These are phyloP conservation scores for Eledone cirrhosa DNA, from an alignment of 2,888 invertebrate species.

Conservation along the genomic window DNA sequence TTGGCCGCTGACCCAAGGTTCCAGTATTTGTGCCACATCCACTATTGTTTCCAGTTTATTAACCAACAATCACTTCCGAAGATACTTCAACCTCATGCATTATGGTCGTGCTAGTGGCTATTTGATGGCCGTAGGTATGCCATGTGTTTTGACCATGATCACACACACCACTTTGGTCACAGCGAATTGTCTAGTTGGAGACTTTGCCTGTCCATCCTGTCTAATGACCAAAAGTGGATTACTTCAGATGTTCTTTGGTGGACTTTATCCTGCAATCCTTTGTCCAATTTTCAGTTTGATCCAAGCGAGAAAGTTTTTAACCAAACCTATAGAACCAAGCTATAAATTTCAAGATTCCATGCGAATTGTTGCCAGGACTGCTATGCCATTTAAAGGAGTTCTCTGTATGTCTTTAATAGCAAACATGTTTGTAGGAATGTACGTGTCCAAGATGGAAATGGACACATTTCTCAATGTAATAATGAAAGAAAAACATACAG, in stretches of 20 bases:
- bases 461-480: constrained; percentile 17
- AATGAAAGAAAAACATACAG: neutral
- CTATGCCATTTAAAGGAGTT: constrained; percentile 10
- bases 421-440: constrained; percentile 10
- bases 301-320: constrained; percentile 8
- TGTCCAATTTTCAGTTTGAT: neutral
- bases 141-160: neutral
- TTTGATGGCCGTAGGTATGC: neutral
- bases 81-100: neutral
- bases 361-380: neutral
- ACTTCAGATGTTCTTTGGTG: neutral
- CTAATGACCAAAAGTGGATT: neutral
- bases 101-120: neutral
- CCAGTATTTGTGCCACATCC: neutral
- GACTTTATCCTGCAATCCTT: neutral
- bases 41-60: neutral
- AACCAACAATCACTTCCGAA: constrained; percentile 19
- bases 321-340: neutral
- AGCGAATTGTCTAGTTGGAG: neutral
- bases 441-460: constrained; percentile 11
- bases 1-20: constrained; percentile 17
- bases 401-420: neutral
- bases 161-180: neutral
- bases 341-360: neutral
- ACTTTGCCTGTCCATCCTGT: constrained; percentile 1